These are phyloP conservation scores for Enteromius anoplus DNA, from an alignment of 2,797 vertebrate genomes.

Conservation along the genomic window DNA sequence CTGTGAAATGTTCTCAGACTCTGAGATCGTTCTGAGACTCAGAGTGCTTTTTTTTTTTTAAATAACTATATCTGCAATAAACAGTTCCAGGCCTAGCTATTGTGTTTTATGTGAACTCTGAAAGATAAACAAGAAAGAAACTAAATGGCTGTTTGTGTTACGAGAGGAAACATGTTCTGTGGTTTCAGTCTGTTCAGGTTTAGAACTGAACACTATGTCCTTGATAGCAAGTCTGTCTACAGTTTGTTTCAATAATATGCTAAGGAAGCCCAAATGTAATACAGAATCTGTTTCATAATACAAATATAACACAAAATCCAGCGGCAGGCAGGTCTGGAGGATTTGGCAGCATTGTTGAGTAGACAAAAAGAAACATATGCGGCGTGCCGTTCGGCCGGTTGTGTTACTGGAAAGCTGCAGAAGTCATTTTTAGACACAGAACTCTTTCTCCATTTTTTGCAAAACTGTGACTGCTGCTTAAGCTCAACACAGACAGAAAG, in stretches of 20 bases:
- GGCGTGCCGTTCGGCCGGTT: background rate
- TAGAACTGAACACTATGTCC: background rate
- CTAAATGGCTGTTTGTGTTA: background rate
- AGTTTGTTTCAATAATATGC: conserved; percentile 1
- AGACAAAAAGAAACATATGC: conserved; percentile 35
- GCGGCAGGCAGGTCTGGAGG: background rate
- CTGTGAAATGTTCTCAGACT: background rate
- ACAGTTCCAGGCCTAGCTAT: background rate
- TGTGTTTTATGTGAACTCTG: conserved; percentile 6
- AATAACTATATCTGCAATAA: conserved; percentile 6
- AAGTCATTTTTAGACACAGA: conserved; percentile 24
- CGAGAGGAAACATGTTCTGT: background rate
- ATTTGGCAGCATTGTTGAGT: conserved; percentile 9
- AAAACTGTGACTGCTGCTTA: conserved; percentile 1
- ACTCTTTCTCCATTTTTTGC: background rate
- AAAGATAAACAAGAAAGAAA: conserved; percentile 19
- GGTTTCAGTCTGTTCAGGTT: background rate
- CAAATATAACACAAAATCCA: conserved; percentile 3
- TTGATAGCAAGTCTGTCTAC: background rate
- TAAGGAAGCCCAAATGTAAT: background rate
- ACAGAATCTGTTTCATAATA: background rate
- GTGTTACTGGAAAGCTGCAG: conserved; percentile 6
- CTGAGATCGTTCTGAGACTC: no score
- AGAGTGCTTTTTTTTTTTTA: background rate
- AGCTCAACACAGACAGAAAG: conserved; percentile 10